Conservation (phyloP, 1,140 invertebrate genomes). For the Drosophila repleta region DNA sequence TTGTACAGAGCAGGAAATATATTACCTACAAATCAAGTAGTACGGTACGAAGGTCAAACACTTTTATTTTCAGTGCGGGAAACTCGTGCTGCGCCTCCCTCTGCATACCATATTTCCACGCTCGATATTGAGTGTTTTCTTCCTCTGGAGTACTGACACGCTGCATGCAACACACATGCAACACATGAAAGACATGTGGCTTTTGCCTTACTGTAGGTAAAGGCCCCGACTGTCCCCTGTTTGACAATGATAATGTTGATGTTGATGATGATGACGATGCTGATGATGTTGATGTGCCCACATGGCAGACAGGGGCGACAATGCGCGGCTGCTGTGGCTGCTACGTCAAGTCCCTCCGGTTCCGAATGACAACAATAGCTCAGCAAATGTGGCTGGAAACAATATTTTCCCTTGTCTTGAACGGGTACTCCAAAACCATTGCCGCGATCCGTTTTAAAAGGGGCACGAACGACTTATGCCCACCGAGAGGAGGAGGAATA, state of each 20-base stretch:
- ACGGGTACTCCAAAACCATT: conserved; percentile 4
- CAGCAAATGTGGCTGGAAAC: conserved; percentile 69
- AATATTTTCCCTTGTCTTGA: conserved; percentile 80
- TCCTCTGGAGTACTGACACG: conserved; percentile 12
- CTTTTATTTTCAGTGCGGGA: conserved; percentile 16
- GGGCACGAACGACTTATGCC: conserved; percentile 11
- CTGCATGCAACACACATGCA: conserved; percentile 51
- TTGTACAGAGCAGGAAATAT: conserved; percentile 36
- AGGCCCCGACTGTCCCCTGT: conserved; percentile 26
- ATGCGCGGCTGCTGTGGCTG: neutral
- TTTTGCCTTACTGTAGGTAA: conserved; percentile 57
- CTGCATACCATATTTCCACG: conserved; percentile 2
- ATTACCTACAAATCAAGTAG: conserved; percentile 16
- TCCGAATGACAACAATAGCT: conserved; percentile 67
- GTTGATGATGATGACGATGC: conserved; percentile 1
- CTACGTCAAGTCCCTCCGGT: conserved; percentile 17
- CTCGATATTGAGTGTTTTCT: conserved; percentile 1
- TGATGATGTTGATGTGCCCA: conserved; percentile 60
- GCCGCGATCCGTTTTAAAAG: conserved; percentile 12
- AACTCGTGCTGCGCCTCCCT: conserved; percentile 30
- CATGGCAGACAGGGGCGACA: conserved; percentile 45
- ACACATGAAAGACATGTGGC: conserved; percentile 76
- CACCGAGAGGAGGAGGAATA: neutral
- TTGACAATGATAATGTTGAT: conserved; percentile 1
- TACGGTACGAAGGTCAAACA: conserved; percentile 21